Conservation (phyloP, 2,797 vertebrate species). For the Gymnodraco acuticeps region DNA sequence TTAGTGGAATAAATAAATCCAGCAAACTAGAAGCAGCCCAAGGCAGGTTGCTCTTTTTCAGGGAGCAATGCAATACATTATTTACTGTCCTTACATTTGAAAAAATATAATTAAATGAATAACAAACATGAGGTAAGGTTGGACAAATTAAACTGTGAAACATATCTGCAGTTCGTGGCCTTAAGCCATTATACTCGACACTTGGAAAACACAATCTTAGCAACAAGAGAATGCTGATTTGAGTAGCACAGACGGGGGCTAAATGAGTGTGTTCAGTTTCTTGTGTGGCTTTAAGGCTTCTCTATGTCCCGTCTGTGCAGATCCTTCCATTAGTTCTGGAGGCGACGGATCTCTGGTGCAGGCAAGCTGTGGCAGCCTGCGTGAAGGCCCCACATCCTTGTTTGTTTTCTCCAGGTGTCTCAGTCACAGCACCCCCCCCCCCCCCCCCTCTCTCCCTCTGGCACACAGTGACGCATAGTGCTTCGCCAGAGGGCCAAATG, state of each 20-base stretch:
- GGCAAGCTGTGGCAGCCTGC: neutral
- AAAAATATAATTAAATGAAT: too few relatives aligned
- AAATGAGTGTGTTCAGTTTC: neutral
- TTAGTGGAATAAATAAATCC: too few relatives aligned
- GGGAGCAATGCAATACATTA: too few relatives aligned
- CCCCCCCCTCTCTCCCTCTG: neutral
- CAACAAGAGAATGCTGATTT: neutral
- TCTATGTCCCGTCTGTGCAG: neutral
- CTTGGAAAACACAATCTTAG: neutral
- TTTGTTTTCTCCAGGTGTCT: slow-evolving; percentile 37
- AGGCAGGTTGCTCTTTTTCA: too few relatives aligned
- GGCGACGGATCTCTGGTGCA: neutral
- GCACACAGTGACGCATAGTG: slow-evolving; percentile 15
- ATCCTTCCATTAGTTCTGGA: slow-evolving; percentile 7
- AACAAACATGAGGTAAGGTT: too few relatives aligned
- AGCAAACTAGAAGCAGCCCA: too few relatives aligned
- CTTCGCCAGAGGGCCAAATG: slow-evolving; percentile 8
- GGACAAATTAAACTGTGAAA: neutral
- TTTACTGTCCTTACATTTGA: too few relatives aligned
- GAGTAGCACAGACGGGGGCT: neutral
- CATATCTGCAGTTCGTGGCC: neutral
- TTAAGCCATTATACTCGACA: neutral
- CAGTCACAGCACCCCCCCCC: neutral
- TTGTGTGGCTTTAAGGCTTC: neutral
- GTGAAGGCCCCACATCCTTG: slow-evolving; percentile 13